A percentile compares a stretch with the other conserved stretches of the same genome.
Evolutionary conservation across 2,797 vertebrate species (phyloP).

Genomic region (Myotis findleyi): DNA sequence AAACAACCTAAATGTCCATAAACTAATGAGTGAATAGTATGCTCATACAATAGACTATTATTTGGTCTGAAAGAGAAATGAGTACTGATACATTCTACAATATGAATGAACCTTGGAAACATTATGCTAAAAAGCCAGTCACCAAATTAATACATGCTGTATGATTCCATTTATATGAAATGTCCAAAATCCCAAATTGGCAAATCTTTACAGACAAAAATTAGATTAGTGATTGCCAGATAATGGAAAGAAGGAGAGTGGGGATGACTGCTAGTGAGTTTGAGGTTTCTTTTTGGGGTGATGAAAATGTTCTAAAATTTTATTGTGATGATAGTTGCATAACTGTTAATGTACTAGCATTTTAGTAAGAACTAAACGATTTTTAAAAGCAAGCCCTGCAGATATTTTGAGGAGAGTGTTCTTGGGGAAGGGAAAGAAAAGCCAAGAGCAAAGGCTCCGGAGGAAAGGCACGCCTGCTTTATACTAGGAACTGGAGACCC

Average conservation of each 20-base stretch:
- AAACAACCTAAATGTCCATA: background rate
- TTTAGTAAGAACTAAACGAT: background rate
- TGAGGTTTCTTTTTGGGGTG: background rate
- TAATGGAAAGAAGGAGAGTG: no score
- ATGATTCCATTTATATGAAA: background rate
- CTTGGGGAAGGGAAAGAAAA: background rate
- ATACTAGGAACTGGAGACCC: background rate
- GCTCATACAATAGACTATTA: background rate
- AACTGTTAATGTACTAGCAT: background rate
- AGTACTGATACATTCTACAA: background rate
- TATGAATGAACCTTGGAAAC: background rate
- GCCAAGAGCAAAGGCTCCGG: background rate
- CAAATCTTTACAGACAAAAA: background rate
- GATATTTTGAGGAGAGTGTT: background rate
- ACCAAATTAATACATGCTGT: background rate
- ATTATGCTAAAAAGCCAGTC: background rate
- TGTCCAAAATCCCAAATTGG: background rate
- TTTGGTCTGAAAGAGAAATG: background rate
- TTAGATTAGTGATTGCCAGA: background rate
- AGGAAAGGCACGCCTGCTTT: background rate
- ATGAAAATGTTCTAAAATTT: background rate
- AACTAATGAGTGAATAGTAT: background rate
- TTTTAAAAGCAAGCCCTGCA: background rate
- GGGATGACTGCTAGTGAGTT: background rate
- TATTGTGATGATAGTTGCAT: background rate